These are phyloP conservation scores for Redunca redunca DNA, from an alignment of 2,113 vertebrate species.

Conservation along the genomic window DNA sequence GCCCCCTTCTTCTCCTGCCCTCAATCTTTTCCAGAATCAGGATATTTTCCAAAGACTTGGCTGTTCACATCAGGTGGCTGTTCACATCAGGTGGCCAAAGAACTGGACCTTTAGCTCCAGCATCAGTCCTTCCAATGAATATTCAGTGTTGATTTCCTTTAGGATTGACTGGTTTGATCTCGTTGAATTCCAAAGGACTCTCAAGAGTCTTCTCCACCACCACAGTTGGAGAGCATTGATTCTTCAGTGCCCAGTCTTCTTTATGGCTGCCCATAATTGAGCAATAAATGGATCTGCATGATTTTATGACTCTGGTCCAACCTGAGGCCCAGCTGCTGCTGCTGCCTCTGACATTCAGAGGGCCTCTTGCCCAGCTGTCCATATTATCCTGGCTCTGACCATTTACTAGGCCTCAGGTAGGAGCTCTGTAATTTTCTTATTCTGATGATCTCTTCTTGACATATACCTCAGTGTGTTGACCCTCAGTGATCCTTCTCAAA, in stretches of 20 bases:
- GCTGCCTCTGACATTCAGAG: not conserved
- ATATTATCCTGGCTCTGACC: not conserved
- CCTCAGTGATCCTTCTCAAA: not conserved
- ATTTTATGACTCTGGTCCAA: not conserved
- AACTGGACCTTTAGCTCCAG: not conserved
- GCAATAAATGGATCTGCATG: not conserved
- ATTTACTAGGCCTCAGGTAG: not conserved
- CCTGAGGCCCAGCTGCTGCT: not conserved
- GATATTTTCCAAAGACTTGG: not conserved
- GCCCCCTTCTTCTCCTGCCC: not conserved
- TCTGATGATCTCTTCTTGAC: not conserved
- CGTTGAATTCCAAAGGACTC: not conserved
- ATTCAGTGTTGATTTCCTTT: not conserved
- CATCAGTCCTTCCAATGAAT: not conserved
- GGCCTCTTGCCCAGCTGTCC: not conserved
- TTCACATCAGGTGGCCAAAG: not conserved
- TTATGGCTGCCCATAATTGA: not conserved
- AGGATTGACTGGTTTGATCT: not conserved
- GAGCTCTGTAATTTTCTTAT: not conserved
- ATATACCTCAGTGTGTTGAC: not conserved
- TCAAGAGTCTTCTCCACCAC: not conserved
- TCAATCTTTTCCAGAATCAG: not conserved
- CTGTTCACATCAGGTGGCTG: not conserved
- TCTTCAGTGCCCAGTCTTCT: not conserved
- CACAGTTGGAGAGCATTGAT: not conserved